Evolutionary conservation across 2,888 invertebrate species (phyloP).

Genomic region (Axea sp.): DNA sequence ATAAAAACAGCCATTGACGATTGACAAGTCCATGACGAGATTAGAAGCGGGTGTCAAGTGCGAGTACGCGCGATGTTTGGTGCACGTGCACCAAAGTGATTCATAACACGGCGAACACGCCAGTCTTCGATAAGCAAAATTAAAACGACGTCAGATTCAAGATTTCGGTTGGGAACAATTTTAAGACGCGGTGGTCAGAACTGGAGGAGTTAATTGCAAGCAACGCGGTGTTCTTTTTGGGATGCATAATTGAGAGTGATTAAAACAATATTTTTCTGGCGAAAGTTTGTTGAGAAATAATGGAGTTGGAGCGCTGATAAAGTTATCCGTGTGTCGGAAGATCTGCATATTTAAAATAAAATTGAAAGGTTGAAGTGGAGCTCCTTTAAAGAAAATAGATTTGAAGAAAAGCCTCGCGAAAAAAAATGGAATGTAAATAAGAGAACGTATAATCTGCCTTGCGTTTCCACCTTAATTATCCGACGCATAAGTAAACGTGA

Average conservation of each 20-base stretch:
- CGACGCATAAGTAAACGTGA: conserved; percentile 65
- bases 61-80: conserved; percentile 56
- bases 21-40: no score
- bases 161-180: conserved; percentile 59
- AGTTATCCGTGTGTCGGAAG: no score
- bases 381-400: conserved; percentile 27
- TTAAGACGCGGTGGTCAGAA: no score
- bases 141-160: conserved; percentile 44
- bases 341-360: conserved; percentile 17
- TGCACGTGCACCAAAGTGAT: conserved; percentile 72
- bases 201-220: no score
- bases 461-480: conserved; percentile 66
- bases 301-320: no score
- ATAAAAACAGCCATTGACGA: no score
- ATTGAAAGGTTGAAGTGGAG: conserved; percentile 34
- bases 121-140: conserved; percentile 66
- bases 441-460: conserved; percentile 40
- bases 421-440: conserved; percentile 67
- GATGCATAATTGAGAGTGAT: no score
- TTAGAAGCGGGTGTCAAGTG: no score
- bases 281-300: no score
- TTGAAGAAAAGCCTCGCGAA: conserved; percentile 43
- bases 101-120: conserved; percentile 73
- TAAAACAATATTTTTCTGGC: no score
- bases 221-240: no score